phyloP scores from a whole-genome alignment of 2,113 vertebrate species.

The Gasterosteus nipponicus region DNA sequence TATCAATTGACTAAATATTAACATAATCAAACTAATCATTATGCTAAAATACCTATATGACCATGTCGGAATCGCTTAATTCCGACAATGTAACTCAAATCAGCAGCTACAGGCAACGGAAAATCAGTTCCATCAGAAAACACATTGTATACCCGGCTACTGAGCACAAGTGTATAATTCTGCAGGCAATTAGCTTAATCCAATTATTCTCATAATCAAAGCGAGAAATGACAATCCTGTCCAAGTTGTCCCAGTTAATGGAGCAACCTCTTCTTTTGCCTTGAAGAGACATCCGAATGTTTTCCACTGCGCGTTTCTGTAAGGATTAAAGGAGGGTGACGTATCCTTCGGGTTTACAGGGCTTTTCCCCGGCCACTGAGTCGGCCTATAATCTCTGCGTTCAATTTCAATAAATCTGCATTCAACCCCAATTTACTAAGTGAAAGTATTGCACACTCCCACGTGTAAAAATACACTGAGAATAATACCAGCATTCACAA shows the following conservation, averaged over 20 bases:
- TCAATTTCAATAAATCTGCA: slow-evolving; percentile 32
- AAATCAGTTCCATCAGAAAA: slow-evolving; percentile 38
- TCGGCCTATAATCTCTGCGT: background rate
- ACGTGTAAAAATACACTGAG: background rate
- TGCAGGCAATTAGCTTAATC: slow-evolving; percentile 55
- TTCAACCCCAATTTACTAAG: slow-evolving; percentile 25
- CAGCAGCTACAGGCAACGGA: slow-evolving; percentile 41
- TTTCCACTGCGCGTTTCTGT: background rate
- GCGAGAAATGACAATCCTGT: slow-evolving; percentile 25
- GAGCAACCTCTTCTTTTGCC: slow-evolving; percentile 20
- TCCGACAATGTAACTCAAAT: slow-evolving; percentile 32
- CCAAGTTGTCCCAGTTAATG: slow-evolving; percentile 12
- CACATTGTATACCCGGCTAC: slow-evolving; percentile 2
- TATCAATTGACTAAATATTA: slow-evolving; percentile 34
- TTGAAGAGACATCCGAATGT: slow-evolving; percentile 14
- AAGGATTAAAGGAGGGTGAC: background rate
- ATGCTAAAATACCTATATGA: slow-evolving; percentile 21
- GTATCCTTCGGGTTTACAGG: background rate
- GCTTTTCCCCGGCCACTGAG: background rate
- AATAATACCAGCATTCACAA: slow-evolving; percentile 24
- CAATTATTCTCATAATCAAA: slow-evolving; percentile 61
- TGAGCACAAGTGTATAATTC: slow-evolving; percentile 34
- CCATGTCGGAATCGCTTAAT: background rate
- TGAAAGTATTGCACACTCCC: slow-evolving; percentile 5
- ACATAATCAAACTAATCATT: slow-evolving; percentile 50